Base-by-base conservation (phyloP, 2,113 vertebrate species). In the Hippoglossus stenolepis region DNA sequence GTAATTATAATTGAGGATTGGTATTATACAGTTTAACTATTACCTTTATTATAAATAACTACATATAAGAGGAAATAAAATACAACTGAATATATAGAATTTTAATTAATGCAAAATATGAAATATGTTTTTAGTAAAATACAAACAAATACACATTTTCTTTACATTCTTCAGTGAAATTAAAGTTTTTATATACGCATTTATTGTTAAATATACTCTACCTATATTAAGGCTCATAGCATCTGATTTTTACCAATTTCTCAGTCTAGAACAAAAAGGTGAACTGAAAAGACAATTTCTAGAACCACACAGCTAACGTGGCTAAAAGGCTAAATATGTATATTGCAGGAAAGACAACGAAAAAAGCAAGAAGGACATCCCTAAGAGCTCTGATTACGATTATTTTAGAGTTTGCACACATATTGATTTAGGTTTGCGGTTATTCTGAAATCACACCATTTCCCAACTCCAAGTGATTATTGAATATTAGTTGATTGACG, bases 391-490 rank as follows among this genome's bases (percentile, higher is more conserved):
- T 14, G 23, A 10, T 73, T 59, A 70, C 9, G 65, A 31, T 5
- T 5, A 10, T 20, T 8, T 21, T 58, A 59, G 2, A 70, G 28
- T 40, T 78, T 43, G 9, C 11, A 47, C 4, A 51, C 10, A 13
- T 18, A 51, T 7, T 53, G 14, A 65, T 69, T 1, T 17, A 21
- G 3, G 11, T 54, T 58, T 12, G 21, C 7, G 17, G 47, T 15
- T 6, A 4, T 47, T 74, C 4, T 47, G 17, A 74, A 83, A 79
- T 63, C 58, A 88, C 54, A 78, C 76, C 77, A 90, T 91, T 91
- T 89, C 63, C 81, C 91, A 82, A 47, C 45, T 79, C 23, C 21
- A 68, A 83, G 62, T 66, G 5, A 15, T 82, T 17, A 45, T 38
- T 73, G 24, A 58, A 63, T 63, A 73, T 78, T 58, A 77, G 54